Evolutionary conservation across 2,113 vertebrate genomes (phyloP), one percentile per base, ranked within the genome.

Genomic region (Pionites leucogaster): DNA sequence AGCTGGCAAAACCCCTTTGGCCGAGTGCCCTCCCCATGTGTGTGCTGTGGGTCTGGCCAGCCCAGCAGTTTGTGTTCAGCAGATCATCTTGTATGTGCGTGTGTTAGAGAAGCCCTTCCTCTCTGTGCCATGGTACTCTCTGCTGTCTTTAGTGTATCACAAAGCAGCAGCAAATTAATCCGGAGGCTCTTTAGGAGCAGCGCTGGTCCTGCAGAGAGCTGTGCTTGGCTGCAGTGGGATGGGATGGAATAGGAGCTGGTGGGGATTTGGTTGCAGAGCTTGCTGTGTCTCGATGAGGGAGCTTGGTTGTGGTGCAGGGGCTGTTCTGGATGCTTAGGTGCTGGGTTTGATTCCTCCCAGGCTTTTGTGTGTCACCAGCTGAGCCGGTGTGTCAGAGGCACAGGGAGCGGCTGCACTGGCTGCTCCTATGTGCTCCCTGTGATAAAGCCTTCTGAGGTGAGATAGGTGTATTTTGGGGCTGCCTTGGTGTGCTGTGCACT

Each of bases 1-100:
- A 95, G 92, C 85, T 94, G 71, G 95, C 93, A 95, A 80, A 95
- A 95, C 41, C 92, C 17, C 69, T 62, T 72, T 96, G 95, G 89
- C 89, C 0, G 7, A 35, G 35, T 95, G 95, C 88, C 90, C 39
- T 57, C 81, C 69, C 53, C 72, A 35, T 65, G 57, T 69, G 82
- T 76, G 90, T 64, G 79, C 74, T 68, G 50, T 3, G 3, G 23
- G 39, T 47, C 78, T 63, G 78, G 42, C 75, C 78, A 88, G 82
- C 47, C 69, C 14, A 15, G 70, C 52, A 22, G 47, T 89, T 41
- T 72, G 33, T 29, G 55, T 63, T 47, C 62, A 71, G 85, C 72
- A 60, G 65, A 41, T 76, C 39, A 31, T 39, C 57, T 50, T 3
- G 2, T 42, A n/a, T 57, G 63, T 1, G 0, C 12, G 31, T 35